These are phyloP conservation scores for Stomatorhinus ivindoensis DNA, from an alignment of 2,113 vertebrate species.

Conservation along the genomic window DNA sequence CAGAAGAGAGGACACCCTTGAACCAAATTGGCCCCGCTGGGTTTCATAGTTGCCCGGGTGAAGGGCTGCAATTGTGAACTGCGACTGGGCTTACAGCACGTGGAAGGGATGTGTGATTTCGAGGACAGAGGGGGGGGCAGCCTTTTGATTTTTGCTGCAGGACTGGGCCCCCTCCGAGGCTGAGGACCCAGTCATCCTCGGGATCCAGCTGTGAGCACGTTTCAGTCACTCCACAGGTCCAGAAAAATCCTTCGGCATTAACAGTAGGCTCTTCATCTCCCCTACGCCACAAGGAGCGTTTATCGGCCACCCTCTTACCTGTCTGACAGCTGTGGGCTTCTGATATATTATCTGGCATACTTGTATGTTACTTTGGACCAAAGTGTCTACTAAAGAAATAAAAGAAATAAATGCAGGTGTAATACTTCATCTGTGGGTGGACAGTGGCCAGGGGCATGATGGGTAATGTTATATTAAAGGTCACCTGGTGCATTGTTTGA, in stretches of 20 bases:
- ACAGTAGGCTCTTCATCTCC: not conserved
- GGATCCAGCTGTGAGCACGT: not conserved
- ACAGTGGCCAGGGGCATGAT: not conserved
- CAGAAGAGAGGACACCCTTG: not conserved
- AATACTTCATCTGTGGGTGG: not conserved
- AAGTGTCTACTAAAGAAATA: not conserved
- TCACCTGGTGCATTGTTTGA: not conserved
- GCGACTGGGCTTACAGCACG: not conserved
- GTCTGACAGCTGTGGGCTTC: not conserved
- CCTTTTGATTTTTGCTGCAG: not conserved
- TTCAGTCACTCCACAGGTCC: not conserved
- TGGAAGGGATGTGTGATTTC: not conserved
- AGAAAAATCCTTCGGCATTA: not conserved
- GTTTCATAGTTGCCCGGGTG: not conserved
- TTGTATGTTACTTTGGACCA: not conserved
- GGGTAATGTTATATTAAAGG: not conserved
- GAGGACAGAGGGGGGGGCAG: not conserved
- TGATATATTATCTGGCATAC: not conserved
- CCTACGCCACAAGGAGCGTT: not conserved
- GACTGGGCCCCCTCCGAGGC: not conserved
- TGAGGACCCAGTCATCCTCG: not conserved
- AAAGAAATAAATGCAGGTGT: not conserved
- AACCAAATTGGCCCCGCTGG: not conserved
- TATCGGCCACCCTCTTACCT: not conserved
- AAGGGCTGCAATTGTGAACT: not conserved